These are phyloP conservation scores for Macrotus californicus DNA, from an alignment of 2,113 vertebrate genomes.

Conservation along the genomic window DNA sequence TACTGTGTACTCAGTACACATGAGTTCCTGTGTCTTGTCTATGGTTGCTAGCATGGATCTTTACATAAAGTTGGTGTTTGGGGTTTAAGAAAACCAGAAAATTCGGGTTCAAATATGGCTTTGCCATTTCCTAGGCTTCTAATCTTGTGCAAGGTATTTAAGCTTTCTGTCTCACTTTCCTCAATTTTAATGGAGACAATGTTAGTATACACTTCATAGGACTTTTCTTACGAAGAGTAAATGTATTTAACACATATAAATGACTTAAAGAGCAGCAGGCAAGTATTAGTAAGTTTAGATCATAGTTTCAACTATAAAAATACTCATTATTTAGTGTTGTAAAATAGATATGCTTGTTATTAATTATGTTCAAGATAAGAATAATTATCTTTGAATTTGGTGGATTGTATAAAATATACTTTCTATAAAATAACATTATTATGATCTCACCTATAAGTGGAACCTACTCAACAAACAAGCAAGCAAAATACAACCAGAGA, in stretches of 20 bases:
- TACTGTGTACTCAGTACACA: neutral
- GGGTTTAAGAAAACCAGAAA: neutral
- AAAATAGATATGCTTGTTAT: neutral
- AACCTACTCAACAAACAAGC: too few species aligned
- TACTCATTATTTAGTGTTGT: neutral
- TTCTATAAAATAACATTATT: neutral
- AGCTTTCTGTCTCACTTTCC: neutral
- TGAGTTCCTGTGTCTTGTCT: neutral
- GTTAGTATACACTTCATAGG: neutral
- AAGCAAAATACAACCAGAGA: too few species aligned
- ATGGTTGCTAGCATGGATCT: neutral
- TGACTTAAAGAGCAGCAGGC: neutral
- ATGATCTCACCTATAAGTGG: too few species aligned
- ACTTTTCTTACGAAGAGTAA: neutral
- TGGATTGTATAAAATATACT: neutral
- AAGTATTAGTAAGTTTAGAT: neutral
- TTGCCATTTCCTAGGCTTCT: neutral
- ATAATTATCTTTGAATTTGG: neutral
- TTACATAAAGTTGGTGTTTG: neutral
- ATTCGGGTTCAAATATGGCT: neutral
- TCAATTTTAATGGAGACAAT: neutral
- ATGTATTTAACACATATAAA: neutral
- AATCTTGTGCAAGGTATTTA: neutral
- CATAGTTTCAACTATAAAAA: constrained; percentile 14
- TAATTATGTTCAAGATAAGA: neutral